Conservation (phyloP, 2,113 vertebrate species). For the Siphamia tubifer region DNA sequence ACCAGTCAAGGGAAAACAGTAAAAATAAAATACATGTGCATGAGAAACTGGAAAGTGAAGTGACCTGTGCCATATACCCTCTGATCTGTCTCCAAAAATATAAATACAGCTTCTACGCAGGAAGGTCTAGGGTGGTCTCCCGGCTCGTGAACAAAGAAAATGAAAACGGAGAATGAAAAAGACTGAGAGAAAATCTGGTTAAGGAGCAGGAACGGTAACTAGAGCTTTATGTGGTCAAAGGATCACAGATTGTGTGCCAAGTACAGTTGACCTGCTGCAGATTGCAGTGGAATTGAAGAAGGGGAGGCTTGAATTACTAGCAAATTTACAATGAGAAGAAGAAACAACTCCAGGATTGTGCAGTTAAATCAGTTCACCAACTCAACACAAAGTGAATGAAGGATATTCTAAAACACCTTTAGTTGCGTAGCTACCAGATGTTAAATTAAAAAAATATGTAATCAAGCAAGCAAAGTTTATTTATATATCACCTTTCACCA, state of each 20-base stretch:
- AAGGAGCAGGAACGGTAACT: neutral
- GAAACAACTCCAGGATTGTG: neutral
- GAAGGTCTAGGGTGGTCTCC: neutral
- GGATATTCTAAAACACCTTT: constrained; percentile 33
- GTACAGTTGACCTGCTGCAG: constrained; percentile 18
- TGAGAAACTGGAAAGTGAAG: too few relatives aligned
- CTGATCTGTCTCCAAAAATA: constrained; percentile 4
- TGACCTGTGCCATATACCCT: too few relatives aligned
- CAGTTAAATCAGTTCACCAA: constrained; percentile 48
- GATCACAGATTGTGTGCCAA: constrained; percentile 18
- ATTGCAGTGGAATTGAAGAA: neutral
- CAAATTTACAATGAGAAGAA: constrained; percentile 33
- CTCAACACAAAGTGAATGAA: too few relatives aligned
- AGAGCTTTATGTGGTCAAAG: neutral
- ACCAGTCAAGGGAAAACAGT: too few relatives aligned
- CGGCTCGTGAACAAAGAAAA: neutral
- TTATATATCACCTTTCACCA: too few relatives aligned
- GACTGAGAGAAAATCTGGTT: neutral
- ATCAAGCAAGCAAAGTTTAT: too few relatives aligned
- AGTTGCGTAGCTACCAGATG: constrained; percentile 29
- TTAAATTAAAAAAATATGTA: constrained; percentile 70
- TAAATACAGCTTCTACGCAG: constrained; percentile 8
- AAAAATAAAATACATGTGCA: too few relatives aligned
- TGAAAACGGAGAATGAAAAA: neutral
- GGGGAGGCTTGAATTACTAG: neutral